Evolutionary conservation across 2,888 invertebrate genomes (phyloP).

Genomic region (Drosophila pegasa): DNA sequence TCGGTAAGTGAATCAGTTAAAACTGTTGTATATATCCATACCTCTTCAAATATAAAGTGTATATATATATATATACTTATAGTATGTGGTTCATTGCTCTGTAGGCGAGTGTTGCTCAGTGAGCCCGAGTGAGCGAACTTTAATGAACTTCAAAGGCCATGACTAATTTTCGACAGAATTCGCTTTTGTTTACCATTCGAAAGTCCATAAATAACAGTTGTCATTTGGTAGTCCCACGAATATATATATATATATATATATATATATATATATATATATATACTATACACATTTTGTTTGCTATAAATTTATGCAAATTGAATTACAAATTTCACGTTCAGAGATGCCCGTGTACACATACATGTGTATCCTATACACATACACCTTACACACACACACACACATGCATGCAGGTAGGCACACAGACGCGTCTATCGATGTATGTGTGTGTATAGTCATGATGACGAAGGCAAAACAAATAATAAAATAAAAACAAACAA

Average conservation of each 20-base stretch:
- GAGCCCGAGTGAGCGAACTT: conserved; percentile 13
- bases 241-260: conserved; percentile 2
- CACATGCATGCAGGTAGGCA: neutral
- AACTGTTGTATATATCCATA: neutral
- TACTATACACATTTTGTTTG: neutral
- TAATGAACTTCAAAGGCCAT: conserved; percentile 14
- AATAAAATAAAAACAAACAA: conserved; percentile 60
- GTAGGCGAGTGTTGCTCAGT: neutral
- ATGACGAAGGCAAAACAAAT: conserved; percentile 33
- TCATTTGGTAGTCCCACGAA: conserved; percentile 3
- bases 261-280: conserved; percentile 12
- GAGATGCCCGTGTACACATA: conserved; percentile 7
- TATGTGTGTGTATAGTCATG: conserved; percentile 34
- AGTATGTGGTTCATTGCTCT: conserved; percentile 8
- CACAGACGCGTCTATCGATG: neutral
- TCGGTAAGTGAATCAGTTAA: neutral
- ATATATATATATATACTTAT: neutral
- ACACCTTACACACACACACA: neutral
- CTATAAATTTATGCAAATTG: conserved; percentile 17
- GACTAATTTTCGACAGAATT: conserved; percentile 23
- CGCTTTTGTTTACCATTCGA: conserved; percentile 29
- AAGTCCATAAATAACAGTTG: conserved; percentile 45
- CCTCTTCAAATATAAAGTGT: too few relatives aligned
- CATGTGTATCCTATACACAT: neutral
- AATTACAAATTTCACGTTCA: conserved; percentile 7